These are phyloP conservation scores for Blomia tropicalis DNA, from an alignment of 2,888 invertebrate genomes.

Conservation along the genomic window DNA sequence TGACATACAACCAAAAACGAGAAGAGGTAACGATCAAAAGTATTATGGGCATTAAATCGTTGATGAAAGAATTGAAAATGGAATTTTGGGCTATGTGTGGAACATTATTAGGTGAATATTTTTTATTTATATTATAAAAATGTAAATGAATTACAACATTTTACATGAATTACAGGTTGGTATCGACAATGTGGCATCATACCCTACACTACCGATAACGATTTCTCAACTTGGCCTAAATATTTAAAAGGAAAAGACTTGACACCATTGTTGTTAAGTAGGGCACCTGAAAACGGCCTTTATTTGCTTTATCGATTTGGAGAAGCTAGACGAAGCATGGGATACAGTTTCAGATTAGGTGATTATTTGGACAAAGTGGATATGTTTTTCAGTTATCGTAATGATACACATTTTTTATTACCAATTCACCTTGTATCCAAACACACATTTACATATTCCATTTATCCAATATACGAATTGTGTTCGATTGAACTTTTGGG, in stretches of 20 bases:
- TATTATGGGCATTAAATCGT: constrained; percentile 15
- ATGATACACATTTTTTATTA: background rate
- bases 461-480: constrained; percentile 25
- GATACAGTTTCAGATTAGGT: background rate
- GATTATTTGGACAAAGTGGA: constrained; percentile 9
- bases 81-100: constrained; percentile 27
- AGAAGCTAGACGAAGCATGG: background rate
- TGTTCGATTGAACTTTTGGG: constrained; percentile 26
- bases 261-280: background rate
- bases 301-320: constrained; percentile 9
- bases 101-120: constrained; percentile 27
- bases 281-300: background rate
- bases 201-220: constrained; percentile 27
- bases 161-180: constrained; percentile 25
- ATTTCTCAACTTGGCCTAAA: constrained; percentile 28
- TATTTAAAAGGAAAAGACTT: constrained; percentile 13
- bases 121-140: too few species aligned
- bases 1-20: constrained; percentile 6
- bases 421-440: constrained; percentile 1
- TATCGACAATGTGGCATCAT: constrained; percentile 28
- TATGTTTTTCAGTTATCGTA: constrained; percentile 15
- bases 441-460: constrained; percentile 19
- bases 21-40: background rate
- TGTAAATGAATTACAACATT: background rate
- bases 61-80: constrained; percentile 24